Conservation (phyloP, 2,113 vertebrate species). For the Corythaeola cristata region DNA sequence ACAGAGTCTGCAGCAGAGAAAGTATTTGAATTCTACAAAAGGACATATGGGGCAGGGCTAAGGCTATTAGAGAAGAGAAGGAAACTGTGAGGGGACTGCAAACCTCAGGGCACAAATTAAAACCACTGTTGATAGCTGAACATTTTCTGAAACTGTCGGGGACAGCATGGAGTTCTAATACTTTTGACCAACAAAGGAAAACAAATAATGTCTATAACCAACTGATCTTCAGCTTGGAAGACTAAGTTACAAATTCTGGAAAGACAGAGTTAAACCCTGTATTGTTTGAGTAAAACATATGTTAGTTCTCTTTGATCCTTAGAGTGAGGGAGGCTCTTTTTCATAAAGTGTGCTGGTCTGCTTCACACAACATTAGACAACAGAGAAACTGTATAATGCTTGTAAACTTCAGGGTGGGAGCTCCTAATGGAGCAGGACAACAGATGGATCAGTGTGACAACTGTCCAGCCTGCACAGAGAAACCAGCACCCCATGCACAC, state of each 20-base stretch:
- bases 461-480: background rate
- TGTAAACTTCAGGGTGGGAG: background rate
- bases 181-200: background rate
- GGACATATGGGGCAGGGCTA: background rate
- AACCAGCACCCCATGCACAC: background rate
- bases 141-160: background rate
- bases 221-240: background rate
- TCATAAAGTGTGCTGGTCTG: background rate
- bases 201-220: background rate
- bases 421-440: background rate
- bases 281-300: background rate
- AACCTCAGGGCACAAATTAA: background rate
- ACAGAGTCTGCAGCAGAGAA: background rate
- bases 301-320: conserved; percentile 10
- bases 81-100: background rate
- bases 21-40: background rate
- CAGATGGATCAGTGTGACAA: background rate
- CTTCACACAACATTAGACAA: background rate
- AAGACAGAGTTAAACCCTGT: background rate
- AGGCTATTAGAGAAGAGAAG: background rate
- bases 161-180: background rate
- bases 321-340: background rate
- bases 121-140: background rate
- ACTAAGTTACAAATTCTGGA: background rate
- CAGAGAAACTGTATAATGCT: background rate